phyloP scores from a whole-genome alignment of 53 echinoderm and acorn worm genomes.

The Holothuria scabra region DNA sequence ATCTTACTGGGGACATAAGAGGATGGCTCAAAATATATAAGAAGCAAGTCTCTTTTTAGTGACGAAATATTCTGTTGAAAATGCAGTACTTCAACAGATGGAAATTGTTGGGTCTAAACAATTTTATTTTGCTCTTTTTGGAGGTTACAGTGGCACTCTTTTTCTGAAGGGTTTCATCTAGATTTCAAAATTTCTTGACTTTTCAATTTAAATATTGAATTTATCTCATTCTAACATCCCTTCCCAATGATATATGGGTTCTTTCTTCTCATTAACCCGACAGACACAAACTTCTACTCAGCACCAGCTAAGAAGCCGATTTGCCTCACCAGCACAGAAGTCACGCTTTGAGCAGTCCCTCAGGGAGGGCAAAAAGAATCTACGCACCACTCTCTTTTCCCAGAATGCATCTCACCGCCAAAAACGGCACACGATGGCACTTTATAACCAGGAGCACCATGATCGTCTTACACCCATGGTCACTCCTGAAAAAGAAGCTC shows the following conservation, averaged over 20 bases:
- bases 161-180: too few species aligned
- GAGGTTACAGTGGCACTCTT: too few species aligned
- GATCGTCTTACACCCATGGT: conserved; percentile 85
- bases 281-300: not conserved
- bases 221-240: too few species aligned
- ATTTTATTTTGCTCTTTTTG: too few species aligned
- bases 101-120: too few species aligned
- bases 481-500: conserved; percentile 87
- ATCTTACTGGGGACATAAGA: too few species aligned
- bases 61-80: too few species aligned
- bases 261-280: conserved; percentile 30
- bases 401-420: conserved; percentile 60
- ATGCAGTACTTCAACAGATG: too few species aligned
- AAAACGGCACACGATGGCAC: conserved; percentile 54
- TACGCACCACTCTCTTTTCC: conserved; percentile 70
- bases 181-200: too few species aligned
- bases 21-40: too few species aligned
- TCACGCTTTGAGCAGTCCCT: conserved; percentile 79
- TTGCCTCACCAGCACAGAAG: conserved; percentile 66
- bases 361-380: conserved; percentile 47
- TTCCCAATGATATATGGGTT: conserved; percentile 1
- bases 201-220: too few species aligned
- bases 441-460: conserved; percentile 85
- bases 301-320: conserved; percentile 54
- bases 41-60: too few species aligned